Percentiles rank a stretch among this genome's conserved stretches.
Evolutionary conservation across 1,140 invertebrate species (phyloP).

Genomic region (Triops longicaudatus): DNA sequence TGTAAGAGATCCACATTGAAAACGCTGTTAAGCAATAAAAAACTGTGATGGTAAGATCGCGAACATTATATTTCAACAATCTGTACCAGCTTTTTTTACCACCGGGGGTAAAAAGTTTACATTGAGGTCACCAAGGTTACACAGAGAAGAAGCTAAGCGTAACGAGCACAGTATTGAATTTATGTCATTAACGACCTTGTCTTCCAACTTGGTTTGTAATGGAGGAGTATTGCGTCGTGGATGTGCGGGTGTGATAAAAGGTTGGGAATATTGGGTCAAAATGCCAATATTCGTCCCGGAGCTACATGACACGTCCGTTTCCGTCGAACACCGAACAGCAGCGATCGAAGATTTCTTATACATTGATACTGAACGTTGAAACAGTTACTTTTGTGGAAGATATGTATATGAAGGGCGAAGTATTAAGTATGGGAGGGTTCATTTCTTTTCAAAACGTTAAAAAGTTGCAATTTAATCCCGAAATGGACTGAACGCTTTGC

Average conservation of each 20-base stretch:
- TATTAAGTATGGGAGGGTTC: not conserved
- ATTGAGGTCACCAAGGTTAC: not conserved
- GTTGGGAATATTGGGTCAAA: not conserved
- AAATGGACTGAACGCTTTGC: conserved; percentile 11
- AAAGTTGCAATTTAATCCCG: conserved; percentile 20
- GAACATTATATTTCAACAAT: not conserved
- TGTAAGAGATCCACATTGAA: not conserved
- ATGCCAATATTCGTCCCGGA: not conserved
- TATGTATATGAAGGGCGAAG: not conserved
- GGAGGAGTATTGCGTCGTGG: not conserved
- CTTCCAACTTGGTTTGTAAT: not conserved
- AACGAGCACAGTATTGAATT: not conserved
- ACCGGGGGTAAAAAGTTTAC: not conserved
- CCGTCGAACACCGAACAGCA: not conserved
- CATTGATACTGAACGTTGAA: not conserved
- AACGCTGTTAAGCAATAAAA: not conserved
- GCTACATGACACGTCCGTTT: not conserved
- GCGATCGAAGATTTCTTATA: not conserved
- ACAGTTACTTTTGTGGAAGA: not conserved
- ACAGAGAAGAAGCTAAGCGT: not conserved
- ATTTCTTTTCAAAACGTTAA: not conserved
- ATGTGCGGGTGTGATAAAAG: not conserved
- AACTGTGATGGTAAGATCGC: not conserved
- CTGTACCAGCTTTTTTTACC: not conserved
- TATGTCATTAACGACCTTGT: not conserved